Base-by-base conservation (phyloP, 1,140 invertebrate genomes). In the Chelonus insularis region DNA sequence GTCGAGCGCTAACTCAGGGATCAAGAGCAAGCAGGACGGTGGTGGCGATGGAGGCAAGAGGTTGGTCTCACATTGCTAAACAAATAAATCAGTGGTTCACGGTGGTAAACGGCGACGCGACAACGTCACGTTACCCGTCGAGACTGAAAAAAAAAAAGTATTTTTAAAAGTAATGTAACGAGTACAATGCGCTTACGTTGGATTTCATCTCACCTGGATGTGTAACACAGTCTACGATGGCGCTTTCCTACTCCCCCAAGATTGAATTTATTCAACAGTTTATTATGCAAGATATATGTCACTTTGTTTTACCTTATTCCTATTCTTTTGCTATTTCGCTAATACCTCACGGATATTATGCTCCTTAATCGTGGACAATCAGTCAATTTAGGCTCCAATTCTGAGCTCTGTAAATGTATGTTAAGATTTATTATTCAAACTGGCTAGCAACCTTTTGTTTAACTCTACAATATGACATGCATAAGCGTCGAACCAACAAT, bases 21-120 rank as follows among this genome's bases (percentile, higher is more conserved):
- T 66, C 68, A 82, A 81, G 72, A 79, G 60, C 77, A 80, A 83
- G 73, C 75, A 76, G 79, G 79, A 82, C 66, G 65, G 63, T 62
- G 69, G 71, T 58, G 79, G 74, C 56, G 78, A 75, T 73, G 72
- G 67, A 69, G 76, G 74, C 74, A 82, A 82, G 81, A 82, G 81
- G 81, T 82, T 82, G 81, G 81, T 82, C 76, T 78, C 75, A 71
- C 72, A 80, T 78, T 78, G 74, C 73, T 80, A 80, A 78, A 77
- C 9, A 43, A 16, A 43, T 43, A 43, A 43, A 43, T 43, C 50
- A 55, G 23, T 62, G 72, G 73, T 79, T 76, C 72, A 68, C 67
- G 72, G 65, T 71, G 70, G 67, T 70, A 66, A 47, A 45, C 68
- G 25, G 62, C 65, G 67, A 68, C 65, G 65, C 66, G 66, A 68